phyloP scores from a whole-genome alignment of 2,888 invertebrate species.

The Galerucella nymphaeae region DNA sequence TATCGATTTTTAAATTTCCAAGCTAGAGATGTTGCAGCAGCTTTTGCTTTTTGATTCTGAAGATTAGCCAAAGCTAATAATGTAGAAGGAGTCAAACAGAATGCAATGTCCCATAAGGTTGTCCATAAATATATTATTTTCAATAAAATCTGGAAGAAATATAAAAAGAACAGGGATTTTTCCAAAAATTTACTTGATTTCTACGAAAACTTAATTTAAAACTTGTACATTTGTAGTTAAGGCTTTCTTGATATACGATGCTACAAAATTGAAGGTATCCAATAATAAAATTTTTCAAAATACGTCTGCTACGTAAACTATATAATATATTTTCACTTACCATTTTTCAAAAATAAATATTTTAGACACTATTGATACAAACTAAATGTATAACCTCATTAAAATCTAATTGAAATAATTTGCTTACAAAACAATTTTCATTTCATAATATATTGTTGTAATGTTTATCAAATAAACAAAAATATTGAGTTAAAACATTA shows the following conservation, averaged over 20 bases:
- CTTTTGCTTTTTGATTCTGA: conserved; percentile 36
- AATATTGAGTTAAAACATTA: neutral
- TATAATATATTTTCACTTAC: neutral
- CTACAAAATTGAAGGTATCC: too few relatives aligned
- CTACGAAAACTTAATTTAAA: too few relatives aligned
- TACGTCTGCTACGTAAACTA: too few relatives aligned
- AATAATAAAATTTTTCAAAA: too few relatives aligned
- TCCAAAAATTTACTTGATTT: neutral
- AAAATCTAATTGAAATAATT: neutral
- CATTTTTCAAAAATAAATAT: conserved; percentile 5
- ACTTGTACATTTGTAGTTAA: too few relatives aligned
- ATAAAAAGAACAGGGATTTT: neutral
- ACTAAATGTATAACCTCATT: neutral
- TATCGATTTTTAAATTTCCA: conserved; percentile 33
- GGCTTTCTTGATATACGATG: too few relatives aligned
- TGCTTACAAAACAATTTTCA: conserved; percentile 1
- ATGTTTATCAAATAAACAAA: conserved; percentile 14
- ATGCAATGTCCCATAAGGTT: conserved; percentile 15
- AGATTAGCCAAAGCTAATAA: conserved; percentile 38
- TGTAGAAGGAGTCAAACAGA: conserved; percentile 31
- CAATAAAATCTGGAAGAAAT: conserved; percentile 27
- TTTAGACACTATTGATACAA: neutral
- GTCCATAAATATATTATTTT: conserved; percentile 29
- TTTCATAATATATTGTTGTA: neutral
- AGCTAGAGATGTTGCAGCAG: conserved; percentile 33